Base-by-base conservation (phyloP, 53 echinoderm and acorn worm genomes). In the Paracentrotus lividus region DNA sequence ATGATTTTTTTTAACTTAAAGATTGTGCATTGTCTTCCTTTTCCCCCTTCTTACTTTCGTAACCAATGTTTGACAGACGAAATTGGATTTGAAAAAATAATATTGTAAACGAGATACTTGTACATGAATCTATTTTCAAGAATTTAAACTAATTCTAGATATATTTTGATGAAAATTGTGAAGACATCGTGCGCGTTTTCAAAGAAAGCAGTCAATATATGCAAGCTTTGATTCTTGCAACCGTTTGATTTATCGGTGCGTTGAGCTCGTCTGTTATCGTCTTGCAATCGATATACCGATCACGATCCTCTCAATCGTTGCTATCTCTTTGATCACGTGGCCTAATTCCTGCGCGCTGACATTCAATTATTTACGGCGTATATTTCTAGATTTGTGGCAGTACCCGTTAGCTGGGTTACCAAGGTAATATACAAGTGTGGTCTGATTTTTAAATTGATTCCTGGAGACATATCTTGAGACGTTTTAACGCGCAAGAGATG, bases 281-380 rank as follows among this genome's bases (percentile, higher is more conserved):
- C 47, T 47, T 20, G 47, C 81, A 45, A 47, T 81, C 81, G 81
- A 81, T 81, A 81, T 81, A 81, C 81, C 27, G 81, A 81, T 81
- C 81, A 81, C 81, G 81, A 81, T 45, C 81, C 33, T 47, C 47
- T 81, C 81, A 44, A 7, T 81, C 81, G 47, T 47, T 26, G 47
- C 26, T 14, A 24, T 45, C n/a, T 26, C 81, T 9, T 7, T 26
- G 81, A 47, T 81, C 44, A 7, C 24, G 45, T 72, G 72, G 18
- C 81, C 81, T 47, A 81, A 44, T 81, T 81, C 47, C 81, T 27
- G 10, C 23, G 36, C 66, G 14, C 88, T 23, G 40, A 34, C 21
- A 36, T 88, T 51, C 61, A 29, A 88, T 38, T 88, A 88, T 47
- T 81, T 47, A 23, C 26, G 81, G 27, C 24, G 26, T 81, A 81